Percentiles rank a stretch among this genome's conserved stretches.
phyloP scores from a whole-genome alignment of 1,140 invertebrate species.

The Lucilia sericata region DNA sequence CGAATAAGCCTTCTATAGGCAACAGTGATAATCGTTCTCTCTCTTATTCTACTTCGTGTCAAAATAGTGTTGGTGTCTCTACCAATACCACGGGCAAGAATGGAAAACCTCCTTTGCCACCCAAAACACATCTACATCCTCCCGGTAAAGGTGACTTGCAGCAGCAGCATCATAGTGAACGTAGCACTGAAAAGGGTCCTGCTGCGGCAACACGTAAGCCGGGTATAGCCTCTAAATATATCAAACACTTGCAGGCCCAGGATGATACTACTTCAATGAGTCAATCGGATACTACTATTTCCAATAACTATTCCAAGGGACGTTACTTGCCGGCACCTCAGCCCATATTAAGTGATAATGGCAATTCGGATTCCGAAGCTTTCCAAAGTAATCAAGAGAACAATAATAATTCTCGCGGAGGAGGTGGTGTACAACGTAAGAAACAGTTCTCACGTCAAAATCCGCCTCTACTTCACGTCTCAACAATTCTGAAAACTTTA shows the following conservation, averaged over 20 bases:
- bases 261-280: conserved; percentile 65
- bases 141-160: neutral
- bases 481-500: conserved; percentile 67
- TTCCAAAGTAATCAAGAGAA: conserved; percentile 55
- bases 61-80: conserved; percentile 40
- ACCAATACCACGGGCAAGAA: conserved; percentile 4
- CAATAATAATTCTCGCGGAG: conserved; percentile 57
- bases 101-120: conserved; percentile 53
- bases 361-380: conserved; percentile 62
- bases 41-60: conserved; percentile 58
- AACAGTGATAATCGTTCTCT: conserved; percentile 64
- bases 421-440: conserved; percentile 65
- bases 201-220: conserved; percentile 47
- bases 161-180: conserved; percentile 26
- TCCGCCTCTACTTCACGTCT: conserved; percentile 74
- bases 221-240: conserved; percentile 60
- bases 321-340: conserved; percentile 53
- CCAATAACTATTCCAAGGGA: conserved; percentile 61
- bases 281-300: conserved; percentile 65
- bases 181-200: conserved; percentile 43
- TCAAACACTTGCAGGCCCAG: conserved; percentile 60
- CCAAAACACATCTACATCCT: conserved; percentile 55
- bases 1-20: conserved; percentile 70
- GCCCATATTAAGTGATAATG: conserved; percentile 58
- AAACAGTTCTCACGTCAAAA: conserved; percentile 75